phyloP scores from a whole-genome alignment of 2,113 vertebrate species.

The Sphyrna mokarran region DNA sequence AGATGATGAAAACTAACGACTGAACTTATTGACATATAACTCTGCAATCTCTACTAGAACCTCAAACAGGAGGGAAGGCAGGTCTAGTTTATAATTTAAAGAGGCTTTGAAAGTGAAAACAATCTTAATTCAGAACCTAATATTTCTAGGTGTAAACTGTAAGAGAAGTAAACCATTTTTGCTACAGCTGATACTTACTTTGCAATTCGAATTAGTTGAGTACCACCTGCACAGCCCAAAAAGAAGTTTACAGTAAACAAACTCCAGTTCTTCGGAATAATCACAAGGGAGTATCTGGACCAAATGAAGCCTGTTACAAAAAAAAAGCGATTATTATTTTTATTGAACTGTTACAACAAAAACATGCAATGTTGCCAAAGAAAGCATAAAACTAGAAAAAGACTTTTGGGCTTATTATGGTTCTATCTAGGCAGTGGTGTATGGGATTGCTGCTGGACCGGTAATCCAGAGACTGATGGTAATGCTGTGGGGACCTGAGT shows the following conservation, averaged over 20 bases:
- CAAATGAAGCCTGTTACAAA: slow-evolving; percentile 78
- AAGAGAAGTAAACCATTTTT: not conserved
- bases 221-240: slow-evolving; percentile 75
- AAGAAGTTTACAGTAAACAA: slow-evolving; percentile 97
- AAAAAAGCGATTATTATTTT: not conserved
- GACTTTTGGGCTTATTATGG: not conserved
- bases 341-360: slow-evolving; percentile 35
- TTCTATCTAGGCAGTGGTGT: not conserved
- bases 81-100: not conserved
- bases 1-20: not conserved
- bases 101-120: not conserved
- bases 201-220: slow-evolving; percentile 90
- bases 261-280: slow-evolving; percentile 96
- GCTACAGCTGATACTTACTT: slow-evolving; percentile 59
- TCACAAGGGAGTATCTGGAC: slow-evolving; percentile 96
- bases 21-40: not conserved
- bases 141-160: not conserved
- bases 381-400: slow-evolving; percentile 24
- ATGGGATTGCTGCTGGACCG: too few relatives aligned
- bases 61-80: not conserved
- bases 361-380: not conserved
- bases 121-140: not conserved
- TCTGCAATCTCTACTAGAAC: not conserved
- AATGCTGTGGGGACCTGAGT: too few relatives aligned
- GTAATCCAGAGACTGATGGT: too few relatives aligned